These are phyloP conservation scores for Himalopsyche japonica DNA, from an alignment of 2,888 invertebrate species.

Conservation along the genomic window DNA sequence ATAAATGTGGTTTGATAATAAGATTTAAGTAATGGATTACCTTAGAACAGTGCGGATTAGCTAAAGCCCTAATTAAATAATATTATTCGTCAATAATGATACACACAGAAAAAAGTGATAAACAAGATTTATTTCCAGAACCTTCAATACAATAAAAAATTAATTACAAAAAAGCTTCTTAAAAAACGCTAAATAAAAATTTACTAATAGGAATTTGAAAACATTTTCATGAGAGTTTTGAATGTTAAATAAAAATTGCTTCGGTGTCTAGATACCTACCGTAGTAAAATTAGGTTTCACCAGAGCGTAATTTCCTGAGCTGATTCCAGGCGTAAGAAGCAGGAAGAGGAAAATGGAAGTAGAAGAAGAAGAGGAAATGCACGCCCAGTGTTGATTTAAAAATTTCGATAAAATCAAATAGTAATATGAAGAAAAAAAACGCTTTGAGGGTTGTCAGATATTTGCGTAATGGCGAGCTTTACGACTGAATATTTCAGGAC, in stretches of 20 bases:
- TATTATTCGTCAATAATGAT: too few species aligned
- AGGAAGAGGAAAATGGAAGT: not conserved
- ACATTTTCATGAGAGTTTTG: not conserved
- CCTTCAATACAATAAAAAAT: too few species aligned
- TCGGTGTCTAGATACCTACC: not conserved
- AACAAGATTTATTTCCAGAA: too few species aligned
- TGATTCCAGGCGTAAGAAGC: not conserved
- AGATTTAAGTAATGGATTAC: too few species aligned
- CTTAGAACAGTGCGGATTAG: too few species aligned
- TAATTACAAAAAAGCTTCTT: too few species aligned
- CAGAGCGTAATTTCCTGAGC: constrained; percentile 17
- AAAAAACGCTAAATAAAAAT: not conserved
- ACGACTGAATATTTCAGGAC: not conserved
- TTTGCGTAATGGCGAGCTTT: not conserved
- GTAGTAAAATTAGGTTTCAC: constrained; percentile 11
- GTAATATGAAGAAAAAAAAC: not conserved
- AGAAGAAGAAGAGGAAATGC: not conserved
- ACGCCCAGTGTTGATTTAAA: not conserved
- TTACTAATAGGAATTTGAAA: not conserved
- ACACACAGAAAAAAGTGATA: too few species aligned
- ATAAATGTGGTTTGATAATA: too few species aligned
- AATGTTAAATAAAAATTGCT: not conserved
- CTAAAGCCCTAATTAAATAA: too few species aligned
- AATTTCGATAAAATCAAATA: not conserved
- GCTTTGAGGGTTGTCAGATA: not conserved